Conservation (phyloP, 2,797 vertebrate species). For the Sebastes elongatus region DNA sequence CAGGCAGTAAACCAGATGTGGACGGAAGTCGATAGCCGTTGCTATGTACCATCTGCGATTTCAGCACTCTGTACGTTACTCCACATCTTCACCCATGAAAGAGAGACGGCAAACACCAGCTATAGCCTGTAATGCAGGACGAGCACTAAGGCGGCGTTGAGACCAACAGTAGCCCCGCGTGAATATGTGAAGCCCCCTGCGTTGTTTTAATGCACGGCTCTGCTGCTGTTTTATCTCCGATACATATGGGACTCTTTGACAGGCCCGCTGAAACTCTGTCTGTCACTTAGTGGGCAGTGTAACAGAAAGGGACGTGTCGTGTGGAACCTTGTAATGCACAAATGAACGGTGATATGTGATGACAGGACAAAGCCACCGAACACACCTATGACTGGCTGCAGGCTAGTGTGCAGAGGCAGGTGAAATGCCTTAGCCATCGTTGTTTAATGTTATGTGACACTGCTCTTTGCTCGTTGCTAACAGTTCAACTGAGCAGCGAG, state of each 20-base stretch:
- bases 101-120: not conserved
- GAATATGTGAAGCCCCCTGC: not conserved
- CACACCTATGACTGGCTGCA: conserved; percentile 68
- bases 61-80: not conserved
- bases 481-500: conserved; percentile 40
- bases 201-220: not conserved
- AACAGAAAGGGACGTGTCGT: conserved; percentile 66
- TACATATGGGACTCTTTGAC: conserved; percentile 65
- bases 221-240: conserved; percentile 40
- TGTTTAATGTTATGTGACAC: conserved; percentile 53
- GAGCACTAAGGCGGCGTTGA: not conserved
- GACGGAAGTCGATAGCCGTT: not conserved
- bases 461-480: conserved; percentile 32
- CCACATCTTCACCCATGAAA: not conserved
- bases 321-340: conserved; percentile 61
- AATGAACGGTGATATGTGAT: conserved; percentile 70
- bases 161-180: not conserved
- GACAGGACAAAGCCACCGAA: conserved; percentile 71
- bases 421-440: conserved; percentile 47
- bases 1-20: not conserved
- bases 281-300: conserved; percentile 54
- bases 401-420: conserved; percentile 55
- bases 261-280: conserved; percentile 61
- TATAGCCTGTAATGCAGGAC: not conserved
- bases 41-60: not conserved